A percentile compares a stretch with the other conserved stretches of the same genome.
These are phyloP conservation scores for Tachystola acroxantha DNA, from an alignment of 2,888 invertebrate species.

Conservation along the genomic window DNA sequence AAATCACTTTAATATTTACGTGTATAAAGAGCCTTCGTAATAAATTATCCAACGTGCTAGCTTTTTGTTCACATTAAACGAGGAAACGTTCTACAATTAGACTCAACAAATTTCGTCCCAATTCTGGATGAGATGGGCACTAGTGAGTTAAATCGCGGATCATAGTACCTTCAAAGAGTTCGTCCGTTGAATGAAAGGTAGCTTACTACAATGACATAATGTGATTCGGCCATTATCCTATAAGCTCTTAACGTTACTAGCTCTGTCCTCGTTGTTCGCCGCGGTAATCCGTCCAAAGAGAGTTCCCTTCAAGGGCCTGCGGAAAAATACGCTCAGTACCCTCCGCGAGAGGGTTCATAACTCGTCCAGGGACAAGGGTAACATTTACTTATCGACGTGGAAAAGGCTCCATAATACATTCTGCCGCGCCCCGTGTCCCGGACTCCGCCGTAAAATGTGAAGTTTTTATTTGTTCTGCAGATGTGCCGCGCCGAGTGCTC, in stretches of 20 bases:
- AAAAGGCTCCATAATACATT: conserved; percentile 65
- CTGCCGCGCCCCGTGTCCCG: conserved; percentile 35
- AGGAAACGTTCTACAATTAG: too few relatives aligned
- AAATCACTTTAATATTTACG: too few relatives aligned
- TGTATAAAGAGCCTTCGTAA: too few relatives aligned
- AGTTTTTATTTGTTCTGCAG: conserved; percentile 48
- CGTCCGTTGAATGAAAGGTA: conserved; percentile 6
- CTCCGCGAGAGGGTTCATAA: conserved; percentile 52
- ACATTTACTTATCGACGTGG: conserved; percentile 71
- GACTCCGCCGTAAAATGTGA: conserved; percentile 31
- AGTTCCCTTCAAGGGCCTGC: conserved; percentile 17
- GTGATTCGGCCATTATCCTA: conserved; percentile 37
- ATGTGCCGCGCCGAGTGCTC: conserved; percentile 28
- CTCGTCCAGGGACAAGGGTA: conserved; percentile 56
- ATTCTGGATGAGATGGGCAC: too few relatives aligned
- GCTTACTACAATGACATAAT: conserved; percentile 22
- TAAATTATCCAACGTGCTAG: too few relatives aligned
- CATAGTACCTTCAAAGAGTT: too few relatives aligned
- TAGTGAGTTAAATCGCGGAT: too few relatives aligned
- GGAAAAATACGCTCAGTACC: conserved; percentile 45
- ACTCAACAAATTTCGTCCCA: too few relatives aligned
- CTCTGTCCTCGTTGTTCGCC: conserved; percentile 23
- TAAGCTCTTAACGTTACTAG: conserved; percentile 38
- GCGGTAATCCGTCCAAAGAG: conserved; percentile 31
- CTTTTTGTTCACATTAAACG: too few relatives aligned